A percentile compares a stretch with the other conserved stretches of the same genome.
phyloP scores from a whole-genome alignment of 2,888 invertebrate genomes.

The Steromphala cineraria region DNA sequence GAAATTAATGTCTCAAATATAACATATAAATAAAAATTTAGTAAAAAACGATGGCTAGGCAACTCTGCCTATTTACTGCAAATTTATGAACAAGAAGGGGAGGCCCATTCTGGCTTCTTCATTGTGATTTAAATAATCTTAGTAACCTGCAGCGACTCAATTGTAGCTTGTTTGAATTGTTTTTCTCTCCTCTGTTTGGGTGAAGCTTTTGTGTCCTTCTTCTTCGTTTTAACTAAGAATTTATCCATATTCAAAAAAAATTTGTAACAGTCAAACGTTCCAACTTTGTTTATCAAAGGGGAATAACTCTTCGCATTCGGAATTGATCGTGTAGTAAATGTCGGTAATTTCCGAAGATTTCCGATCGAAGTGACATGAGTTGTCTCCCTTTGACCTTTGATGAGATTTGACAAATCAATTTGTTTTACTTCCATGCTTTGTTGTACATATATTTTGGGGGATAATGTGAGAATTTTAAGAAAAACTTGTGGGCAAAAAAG shows the following conservation, averaged over 20 bases:
- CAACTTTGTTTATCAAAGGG: neutral
- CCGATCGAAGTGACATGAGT: neutral
- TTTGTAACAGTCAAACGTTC: neutral
- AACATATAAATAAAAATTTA: too few relatives aligned
- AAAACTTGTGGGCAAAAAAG: too few relatives aligned
- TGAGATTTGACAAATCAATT: too few relatives aligned
- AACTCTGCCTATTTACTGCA: too few relatives aligned
- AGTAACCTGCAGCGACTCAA: slow-evolving; percentile 58
- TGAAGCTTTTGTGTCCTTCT: slow-evolving; percentile 1
- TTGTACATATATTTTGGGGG: too few relatives aligned
- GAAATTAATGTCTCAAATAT: too few relatives aligned
- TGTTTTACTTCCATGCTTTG: too few relatives aligned
- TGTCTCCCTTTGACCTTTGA: neutral
- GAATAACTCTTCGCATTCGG: neutral
- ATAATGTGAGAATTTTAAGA: too few relatives aligned
- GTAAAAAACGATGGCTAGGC: too few relatives aligned
- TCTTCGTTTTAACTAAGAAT: slow-evolving; percentile 46
- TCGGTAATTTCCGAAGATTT: neutral
- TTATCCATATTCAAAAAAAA: slow-evolving; percentile 45
- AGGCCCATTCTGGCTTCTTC: too few relatives aligned
- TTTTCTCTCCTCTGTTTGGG: slow-evolving; percentile 15
- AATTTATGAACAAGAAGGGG: too few relatives aligned
- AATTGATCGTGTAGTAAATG: neutral
- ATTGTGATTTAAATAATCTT: neutral
- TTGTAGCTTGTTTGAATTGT: slow-evolving; percentile 53